Evolutionary conservation across 2,797 vertebrate genomes (phyloP).

Genomic region (Helarctos malayanus): DNA sequence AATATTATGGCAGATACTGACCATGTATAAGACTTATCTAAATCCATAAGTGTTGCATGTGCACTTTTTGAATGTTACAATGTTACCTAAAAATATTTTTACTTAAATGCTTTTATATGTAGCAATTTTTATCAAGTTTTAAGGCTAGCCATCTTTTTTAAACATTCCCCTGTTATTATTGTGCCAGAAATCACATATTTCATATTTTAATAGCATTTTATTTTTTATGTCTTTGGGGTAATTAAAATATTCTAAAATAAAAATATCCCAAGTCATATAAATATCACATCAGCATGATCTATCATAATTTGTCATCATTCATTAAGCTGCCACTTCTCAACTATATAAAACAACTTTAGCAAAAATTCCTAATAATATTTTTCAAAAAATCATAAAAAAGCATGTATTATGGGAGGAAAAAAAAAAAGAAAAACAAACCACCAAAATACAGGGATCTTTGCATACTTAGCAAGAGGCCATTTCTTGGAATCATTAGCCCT

Average conservation of each 20-base stretch:
- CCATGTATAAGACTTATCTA: not conserved
- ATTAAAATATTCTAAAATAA: not conserved
- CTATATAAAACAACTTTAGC: not conserved
- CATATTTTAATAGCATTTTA: not conserved
- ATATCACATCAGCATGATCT: not conserved
- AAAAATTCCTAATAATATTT: not conserved
- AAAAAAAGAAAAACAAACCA: not conserved
- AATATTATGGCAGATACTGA: not conserved
- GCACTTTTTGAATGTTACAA: not conserved
- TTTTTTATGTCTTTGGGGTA: not conserved
- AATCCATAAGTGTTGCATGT: not conserved
- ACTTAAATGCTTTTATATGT: not conserved
- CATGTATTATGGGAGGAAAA: not conserved
- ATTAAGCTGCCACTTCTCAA: not conserved
- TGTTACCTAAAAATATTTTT: not conserved
- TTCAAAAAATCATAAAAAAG: not conserved
- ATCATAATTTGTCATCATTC: not conserved
- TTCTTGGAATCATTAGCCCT: not conserved
- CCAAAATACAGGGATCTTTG: not conserved
- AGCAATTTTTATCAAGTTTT: constrained; percentile 1
- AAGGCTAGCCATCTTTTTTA: not conserved
- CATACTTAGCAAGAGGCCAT: not conserved
- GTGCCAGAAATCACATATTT: not conserved
- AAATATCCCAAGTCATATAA: not conserved
- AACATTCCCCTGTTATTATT: constrained; percentile 5